Evolutionary conservation across 2,888 invertebrate species (phyloP).

Genomic region (Dryococelus australis): DNA sequence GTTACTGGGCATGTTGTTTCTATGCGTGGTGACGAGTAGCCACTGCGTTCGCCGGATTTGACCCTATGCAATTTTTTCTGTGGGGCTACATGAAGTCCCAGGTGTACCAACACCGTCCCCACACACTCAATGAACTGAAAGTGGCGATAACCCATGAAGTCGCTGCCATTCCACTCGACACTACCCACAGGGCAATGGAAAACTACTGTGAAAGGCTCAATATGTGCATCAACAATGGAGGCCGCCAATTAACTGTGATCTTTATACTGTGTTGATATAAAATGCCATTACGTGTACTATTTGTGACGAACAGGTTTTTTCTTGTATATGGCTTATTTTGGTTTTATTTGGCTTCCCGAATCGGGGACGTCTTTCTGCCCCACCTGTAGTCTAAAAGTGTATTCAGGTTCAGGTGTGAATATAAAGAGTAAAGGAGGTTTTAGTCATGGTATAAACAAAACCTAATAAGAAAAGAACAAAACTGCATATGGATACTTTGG

Average conservation of each 20-base stretch:
- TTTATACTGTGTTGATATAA: neutral
- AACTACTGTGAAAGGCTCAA: constrained; percentile 35
- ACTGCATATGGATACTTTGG: too few species aligned
- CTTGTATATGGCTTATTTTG: neutral
- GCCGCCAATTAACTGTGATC: neutral
- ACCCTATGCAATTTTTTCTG: neutral
- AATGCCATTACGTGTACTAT: neutral
- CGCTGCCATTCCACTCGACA: constrained; percentile 34
- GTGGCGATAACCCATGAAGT: constrained; percentile 33
- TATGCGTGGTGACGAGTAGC: neutral
- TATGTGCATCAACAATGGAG: constrained; percentile 30
- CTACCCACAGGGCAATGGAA: constrained; percentile 33
- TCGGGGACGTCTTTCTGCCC: neutral
- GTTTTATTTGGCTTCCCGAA: neutral
- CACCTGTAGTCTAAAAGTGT: neutral
- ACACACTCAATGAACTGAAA: constrained; percentile 32
- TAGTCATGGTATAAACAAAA: too few species aligned
- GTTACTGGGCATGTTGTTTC: neutral
- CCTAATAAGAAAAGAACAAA: too few species aligned
- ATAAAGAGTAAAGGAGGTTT: too few species aligned
- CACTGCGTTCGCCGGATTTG: neutral
- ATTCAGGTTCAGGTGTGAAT: too few species aligned
- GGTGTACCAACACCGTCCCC: constrained; percentile 33
- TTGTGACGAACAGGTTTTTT: neutral
- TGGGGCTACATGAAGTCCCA: constrained; percentile 34